Conservation (phyloP, 2,888 invertebrate species). For the Microplitis deprimator region DNA sequence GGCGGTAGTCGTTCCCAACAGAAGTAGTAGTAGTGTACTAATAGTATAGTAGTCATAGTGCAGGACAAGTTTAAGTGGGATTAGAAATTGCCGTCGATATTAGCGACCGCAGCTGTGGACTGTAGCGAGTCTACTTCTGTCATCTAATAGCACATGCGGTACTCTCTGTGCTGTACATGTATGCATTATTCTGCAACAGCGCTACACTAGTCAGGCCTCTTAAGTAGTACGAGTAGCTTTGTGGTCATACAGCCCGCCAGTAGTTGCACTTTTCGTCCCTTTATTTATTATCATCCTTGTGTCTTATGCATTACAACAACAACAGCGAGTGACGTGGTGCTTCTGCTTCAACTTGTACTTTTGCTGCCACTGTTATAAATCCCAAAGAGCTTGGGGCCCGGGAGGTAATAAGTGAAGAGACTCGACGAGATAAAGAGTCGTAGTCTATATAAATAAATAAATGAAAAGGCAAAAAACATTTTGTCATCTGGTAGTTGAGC, state of each 20-base stretch:
- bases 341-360: background rate
- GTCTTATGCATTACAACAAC: slow-evolving; percentile 17
- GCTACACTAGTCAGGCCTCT: slow-evolving; percentile 27
- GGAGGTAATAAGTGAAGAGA: background rate
- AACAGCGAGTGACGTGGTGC: background rate
- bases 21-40: background rate
- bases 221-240: slow-evolving; percentile 48
- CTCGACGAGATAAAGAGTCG: background rate
- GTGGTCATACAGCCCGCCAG: slow-evolving; percentile 38
- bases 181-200: too few species aligned
- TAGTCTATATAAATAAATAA: slow-evolving; percentile 1
- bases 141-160: slow-evolving; percentile 32
- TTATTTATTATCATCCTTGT: slow-evolving; percentile 16
- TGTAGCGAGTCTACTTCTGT: slow-evolving; percentile 21
- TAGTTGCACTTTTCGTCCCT: background rate
- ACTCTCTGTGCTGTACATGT: slow-evolving; percentile 17
- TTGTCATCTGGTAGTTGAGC: slow-evolving; percentile 27
- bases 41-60: background rate
- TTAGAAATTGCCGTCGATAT: slow-evolving; percentile 53
- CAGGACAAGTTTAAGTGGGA: slow-evolving; percentile 53
- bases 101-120: slow-evolving; percentile 44
- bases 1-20: too few species aligned
- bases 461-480: slow-evolving; percentile 20
- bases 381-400: background rate
- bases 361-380: too few species aligned